These are phyloP conservation scores for Pluvialis apricaria DNA, from an alignment of 2,113 vertebrate species.

Conservation along the genomic window DNA sequence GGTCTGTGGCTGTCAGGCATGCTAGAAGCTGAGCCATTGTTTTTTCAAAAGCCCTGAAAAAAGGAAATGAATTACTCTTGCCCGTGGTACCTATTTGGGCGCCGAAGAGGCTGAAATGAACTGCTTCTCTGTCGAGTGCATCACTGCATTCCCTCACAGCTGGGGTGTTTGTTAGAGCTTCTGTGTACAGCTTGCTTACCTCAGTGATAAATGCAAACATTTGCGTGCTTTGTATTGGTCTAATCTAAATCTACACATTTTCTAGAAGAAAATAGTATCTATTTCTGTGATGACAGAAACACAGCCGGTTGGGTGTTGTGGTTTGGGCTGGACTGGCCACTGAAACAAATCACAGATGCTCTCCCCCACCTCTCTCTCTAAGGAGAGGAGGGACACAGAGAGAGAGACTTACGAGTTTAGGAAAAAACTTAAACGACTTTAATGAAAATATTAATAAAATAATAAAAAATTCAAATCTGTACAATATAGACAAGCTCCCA, in stretches of 20 bases:
- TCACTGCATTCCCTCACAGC: not conserved
- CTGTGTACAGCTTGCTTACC: not conserved
- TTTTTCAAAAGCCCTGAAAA: not conserved
- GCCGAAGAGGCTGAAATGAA: not conserved
- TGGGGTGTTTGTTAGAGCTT: not conserved
- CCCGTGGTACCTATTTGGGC: not conserved
- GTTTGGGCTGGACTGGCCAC: too few relatives aligned
- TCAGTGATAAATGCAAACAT: not conserved
- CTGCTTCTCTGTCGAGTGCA: not conserved
- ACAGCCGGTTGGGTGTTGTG: not conserved
- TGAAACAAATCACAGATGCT: too few relatives aligned
- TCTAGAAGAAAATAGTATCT: not conserved
- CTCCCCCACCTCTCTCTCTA: too few relatives aligned
- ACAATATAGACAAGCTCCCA: too few relatives aligned
- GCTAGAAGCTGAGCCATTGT: not conserved
- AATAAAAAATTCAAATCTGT: too few relatives aligned
- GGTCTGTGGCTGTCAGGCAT: not conserved
- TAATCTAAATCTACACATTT: not conserved
- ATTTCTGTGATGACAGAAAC: not conserved
- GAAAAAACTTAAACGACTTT: too few relatives aligned
- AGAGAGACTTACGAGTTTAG: too few relatives aligned
- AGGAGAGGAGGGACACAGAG: too few relatives aligned
- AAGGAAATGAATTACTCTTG: not conserved
- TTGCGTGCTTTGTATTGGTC: not conserved
- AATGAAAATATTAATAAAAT: too few relatives aligned